Conservation (phyloP, 1,140 invertebrate genomes). For the Conus betulinus region DNA sequence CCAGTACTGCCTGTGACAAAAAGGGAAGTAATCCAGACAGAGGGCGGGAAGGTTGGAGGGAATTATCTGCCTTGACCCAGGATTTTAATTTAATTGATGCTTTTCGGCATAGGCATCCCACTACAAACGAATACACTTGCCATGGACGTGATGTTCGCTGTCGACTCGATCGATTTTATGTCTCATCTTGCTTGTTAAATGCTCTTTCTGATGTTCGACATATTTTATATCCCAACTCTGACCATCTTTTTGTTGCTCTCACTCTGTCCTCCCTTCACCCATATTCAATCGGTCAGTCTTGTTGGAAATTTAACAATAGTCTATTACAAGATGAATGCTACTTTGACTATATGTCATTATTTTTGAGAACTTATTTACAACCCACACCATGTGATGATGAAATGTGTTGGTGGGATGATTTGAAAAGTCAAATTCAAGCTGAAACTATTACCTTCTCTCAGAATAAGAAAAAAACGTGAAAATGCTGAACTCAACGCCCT, state of each 20-base stretch:
- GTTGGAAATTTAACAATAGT: conserved; percentile 52
- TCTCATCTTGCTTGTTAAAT: conserved; percentile 22
- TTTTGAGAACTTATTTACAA: not conserved
- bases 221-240: not conserved
- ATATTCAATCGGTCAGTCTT: conserved; percentile 24
- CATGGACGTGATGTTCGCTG: not conserved
- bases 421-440: conserved; percentile 33
- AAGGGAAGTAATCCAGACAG: conserved; percentile 1
- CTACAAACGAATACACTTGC: not conserved
- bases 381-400: not conserved
- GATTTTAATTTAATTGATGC: conserved; percentile 21
- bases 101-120: not conserved
- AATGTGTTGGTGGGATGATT: conserved; percentile 31
- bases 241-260: conserved; percentile 21
- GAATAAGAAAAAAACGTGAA: conserved; percentile 21
- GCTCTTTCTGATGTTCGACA: not conserved
- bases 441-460: conserved; percentile 17
- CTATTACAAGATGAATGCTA: conserved; percentile 25
- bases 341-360: not conserved
- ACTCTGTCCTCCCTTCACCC: not conserved
- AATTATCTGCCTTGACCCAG: not conserved
- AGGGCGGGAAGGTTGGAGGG: not conserved
- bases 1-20: conserved; percentile 3
- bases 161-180: conserved; percentile 34
- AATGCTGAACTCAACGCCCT: not conserved